phyloP scores from a whole-genome alignment of 2,113 vertebrate species.

The Strigops habroptila region DNA sequence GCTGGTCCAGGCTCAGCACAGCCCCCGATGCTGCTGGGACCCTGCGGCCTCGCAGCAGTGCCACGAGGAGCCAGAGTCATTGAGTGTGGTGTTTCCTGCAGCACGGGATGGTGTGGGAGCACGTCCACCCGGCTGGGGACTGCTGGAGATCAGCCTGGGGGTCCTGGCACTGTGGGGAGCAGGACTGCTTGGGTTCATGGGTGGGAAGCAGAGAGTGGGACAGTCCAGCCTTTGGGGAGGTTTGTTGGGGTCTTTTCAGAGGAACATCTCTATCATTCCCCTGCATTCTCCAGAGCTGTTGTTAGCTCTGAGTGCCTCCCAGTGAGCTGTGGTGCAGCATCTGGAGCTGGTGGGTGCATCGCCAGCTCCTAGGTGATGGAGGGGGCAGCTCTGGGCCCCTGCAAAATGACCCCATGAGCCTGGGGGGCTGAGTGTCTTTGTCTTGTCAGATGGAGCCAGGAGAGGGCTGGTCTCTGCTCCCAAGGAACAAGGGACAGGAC shows the following conservation, averaged over 20 bases:
- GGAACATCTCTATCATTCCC: background rate
- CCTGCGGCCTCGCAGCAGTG: background rate
- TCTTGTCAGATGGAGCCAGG: background rate
- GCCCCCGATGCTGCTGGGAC: rapidly evolving
- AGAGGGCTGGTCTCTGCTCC: background rate
- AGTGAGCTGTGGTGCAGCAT: background rate
- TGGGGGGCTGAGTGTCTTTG: rapidly evolving
- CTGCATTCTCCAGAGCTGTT: background rate
- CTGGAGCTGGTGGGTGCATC: background rate
- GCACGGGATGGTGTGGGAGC: background rate
- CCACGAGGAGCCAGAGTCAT: rapidly evolving
- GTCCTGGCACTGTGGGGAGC: background rate
- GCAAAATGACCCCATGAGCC: background rate
- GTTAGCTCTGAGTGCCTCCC: background rate
- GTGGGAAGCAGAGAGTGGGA: background rate
- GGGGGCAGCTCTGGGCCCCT: background rate
- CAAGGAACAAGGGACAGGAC: background rate
- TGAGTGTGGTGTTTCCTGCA: background rate
- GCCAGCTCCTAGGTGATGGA: background rate
- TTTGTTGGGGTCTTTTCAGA: too few species aligned
- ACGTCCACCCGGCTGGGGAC: background rate
- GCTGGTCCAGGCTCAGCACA: background rate
- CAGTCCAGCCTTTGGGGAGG: background rate
- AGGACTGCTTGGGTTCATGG: rapidly evolving
- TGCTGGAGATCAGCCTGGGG: background rate